Conservation (phyloP, 2,888 invertebrate species). For the Ectropis crepuscularia region DNA sequence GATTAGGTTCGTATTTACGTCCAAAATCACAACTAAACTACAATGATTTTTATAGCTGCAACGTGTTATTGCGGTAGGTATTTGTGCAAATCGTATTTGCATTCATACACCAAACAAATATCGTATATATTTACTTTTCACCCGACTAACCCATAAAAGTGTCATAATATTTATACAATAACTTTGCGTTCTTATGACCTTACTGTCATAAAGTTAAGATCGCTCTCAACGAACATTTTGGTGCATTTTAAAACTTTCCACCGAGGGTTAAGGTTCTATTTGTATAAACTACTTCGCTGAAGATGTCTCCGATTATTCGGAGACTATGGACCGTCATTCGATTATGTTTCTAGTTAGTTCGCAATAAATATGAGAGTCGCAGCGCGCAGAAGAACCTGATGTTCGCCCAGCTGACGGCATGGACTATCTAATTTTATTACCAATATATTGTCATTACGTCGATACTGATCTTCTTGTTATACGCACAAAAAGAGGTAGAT, state of each 20-base stretch:
- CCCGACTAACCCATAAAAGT: slow-evolving; percentile 78
- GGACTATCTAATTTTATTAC: slow-evolving; percentile 84
- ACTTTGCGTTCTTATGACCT: slow-evolving; percentile 80
- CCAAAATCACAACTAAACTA: slow-evolving; percentile 38
- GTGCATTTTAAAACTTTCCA: slow-evolving; percentile 59
- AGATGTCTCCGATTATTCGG: slow-evolving; percentile 66
- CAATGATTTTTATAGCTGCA: slow-evolving; percentile 54
- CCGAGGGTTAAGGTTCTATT: slow-evolving; percentile 64
- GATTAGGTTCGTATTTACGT: no score
- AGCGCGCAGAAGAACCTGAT: slow-evolving; percentile 62
- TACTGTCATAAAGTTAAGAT: slow-evolving; percentile 74
- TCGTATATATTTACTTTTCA: slow-evolving; percentile 75
- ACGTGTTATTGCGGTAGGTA: slow-evolving; percentile 50
- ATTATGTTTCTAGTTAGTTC: slow-evolving; percentile 82
- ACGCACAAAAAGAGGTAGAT: slow-evolving; percentile 80
- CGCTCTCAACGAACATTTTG: slow-evolving; percentile 63
- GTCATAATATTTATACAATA: slow-evolving; percentile 83
- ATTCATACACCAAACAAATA: slow-evolving; percentile 54
- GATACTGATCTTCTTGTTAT: slow-evolving; percentile 85
- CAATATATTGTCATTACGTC: slow-evolving; percentile 85
- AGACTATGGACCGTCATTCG: slow-evolving; percentile 71
- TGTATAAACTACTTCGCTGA: slow-evolving; percentile 52
- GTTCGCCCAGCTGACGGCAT: slow-evolving; percentile 76
- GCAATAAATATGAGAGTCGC: slow-evolving; percentile 81
- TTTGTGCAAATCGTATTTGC: slow-evolving; percentile 59